Evolutionary conservation across 2,113 vertebrate genomes (phyloP), one percentile per base, ranked within the genome.

Genomic region (Rhinolophus sinicus): DNA sequence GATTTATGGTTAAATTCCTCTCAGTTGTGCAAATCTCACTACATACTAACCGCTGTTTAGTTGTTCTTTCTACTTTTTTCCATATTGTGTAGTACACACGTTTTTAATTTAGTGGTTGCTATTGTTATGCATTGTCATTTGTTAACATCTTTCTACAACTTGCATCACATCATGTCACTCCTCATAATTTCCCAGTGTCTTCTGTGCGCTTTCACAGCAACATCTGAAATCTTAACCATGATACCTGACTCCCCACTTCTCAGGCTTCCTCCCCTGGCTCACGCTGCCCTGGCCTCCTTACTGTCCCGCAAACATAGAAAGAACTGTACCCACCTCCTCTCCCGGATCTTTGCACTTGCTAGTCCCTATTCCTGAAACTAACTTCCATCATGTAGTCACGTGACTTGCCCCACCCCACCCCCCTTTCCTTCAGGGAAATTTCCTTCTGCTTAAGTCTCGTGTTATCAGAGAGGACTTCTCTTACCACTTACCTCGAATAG

Each of bases 401-500:
- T 21, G 50, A 47, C 77, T n/a, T 3, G 2, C 8, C 5, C 21
- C 22, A 5, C 3, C 33, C 35, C 8, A 30, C 2, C 22, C 15
- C 9, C 24, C 33, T 30, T 40, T 58, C 58, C 22, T 28, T 69
- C 85, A 60, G 12, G 62, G 28, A 78, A 16, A 28, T 38, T 40
- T 93, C 7, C 81, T 64, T 40, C n/a, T 62, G 64, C 60, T 47
- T 28, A 54, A 6, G 5, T 18, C 26, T 7, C 35, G 7, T 5
- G 2, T 30, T 22, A 50, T 35, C 44, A 24, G 28, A 33, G 22
- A 64, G 24, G 56, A 40, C 28, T 14, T n/a, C 11, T 35, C 2
- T 52, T 6, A 5, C 38, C 13, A 1, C 28, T 21, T 15, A 2
- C 11, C 5, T 54, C 38, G 2, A 4, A 16, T 14, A n/a, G 2